These are phyloP conservation scores for Esox masquinongy DNA, from an alignment of 2,797 vertebrate genomes.

Conservation along the genomic window DNA sequence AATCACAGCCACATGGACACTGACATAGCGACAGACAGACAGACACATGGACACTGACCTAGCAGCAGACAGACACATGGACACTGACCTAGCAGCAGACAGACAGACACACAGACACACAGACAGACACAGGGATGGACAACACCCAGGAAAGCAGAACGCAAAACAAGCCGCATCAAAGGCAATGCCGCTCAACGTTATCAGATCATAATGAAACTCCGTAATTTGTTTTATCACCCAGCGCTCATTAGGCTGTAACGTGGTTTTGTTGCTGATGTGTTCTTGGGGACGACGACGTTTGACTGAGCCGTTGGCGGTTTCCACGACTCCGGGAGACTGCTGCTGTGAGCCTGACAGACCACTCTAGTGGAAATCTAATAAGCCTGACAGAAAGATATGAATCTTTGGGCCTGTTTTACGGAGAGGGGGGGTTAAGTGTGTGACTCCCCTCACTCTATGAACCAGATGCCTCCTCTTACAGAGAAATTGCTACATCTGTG, in stretches of 20 bases:
- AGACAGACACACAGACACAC: neutral
- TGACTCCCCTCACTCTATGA: constrained; percentile 36
- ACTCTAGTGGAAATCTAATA: no score
- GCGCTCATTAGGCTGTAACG: no score
- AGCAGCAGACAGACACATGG: no score
- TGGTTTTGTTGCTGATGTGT: no score
- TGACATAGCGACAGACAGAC: neutral
- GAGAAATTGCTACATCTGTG: constrained; percentile 62
- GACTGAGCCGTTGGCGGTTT: no score
- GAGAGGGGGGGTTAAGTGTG: constrained; percentile 33
- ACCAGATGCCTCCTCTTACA: constrained; percentile 29
- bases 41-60: neutral
- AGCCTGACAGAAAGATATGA: no score
- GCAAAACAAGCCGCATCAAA: neutral
- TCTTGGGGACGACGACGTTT: no score
- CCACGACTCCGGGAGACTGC: neutral
- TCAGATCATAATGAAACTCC: no score
- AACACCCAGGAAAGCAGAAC: constrained; percentile 39
- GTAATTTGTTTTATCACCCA: no score
- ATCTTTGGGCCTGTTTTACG: no score
- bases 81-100: neutral
- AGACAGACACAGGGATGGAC: neutral
- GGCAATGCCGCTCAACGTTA: no score
- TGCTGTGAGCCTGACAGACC: neutral
- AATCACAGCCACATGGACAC: neutral